Percentiles rank a stretch among this genome's conserved stretches.
Conservation (phyloP, 92 coral and sea anemone species). For the Siderastrea radians region DNA sequence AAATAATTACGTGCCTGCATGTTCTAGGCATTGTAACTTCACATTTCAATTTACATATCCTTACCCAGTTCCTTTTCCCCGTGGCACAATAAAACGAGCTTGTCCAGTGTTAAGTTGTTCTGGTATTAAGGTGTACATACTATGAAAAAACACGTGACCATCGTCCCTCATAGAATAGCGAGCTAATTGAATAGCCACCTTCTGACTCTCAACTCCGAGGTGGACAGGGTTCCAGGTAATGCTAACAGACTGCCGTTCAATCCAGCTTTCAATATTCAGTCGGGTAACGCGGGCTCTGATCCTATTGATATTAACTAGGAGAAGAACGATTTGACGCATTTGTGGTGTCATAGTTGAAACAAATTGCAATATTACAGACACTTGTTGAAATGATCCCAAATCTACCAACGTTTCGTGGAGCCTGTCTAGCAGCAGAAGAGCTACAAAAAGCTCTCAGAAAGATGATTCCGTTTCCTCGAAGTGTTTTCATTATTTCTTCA, state of each 20-base stretch:
- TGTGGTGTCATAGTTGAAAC: neutral
- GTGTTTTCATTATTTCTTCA: no score
- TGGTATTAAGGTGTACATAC: constrained; percentile 12
- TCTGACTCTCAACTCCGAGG: constrained; percentile 26
- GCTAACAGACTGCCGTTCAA: neutral
- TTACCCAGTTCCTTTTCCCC: constrained; percentile 52
- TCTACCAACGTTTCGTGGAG: no score
- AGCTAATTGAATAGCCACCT: constrained; percentile 31
- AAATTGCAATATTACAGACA: no score
- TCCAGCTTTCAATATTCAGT: neutral
- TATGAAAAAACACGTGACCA: constrained; percentile 21
- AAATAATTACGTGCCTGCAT: neutral
- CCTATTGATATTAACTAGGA: constrained; percentile 23
- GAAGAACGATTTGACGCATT: neutral
- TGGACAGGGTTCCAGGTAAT: constrained; percentile 19
- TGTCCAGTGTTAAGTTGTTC: constrained; percentile 35
- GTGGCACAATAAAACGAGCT: constrained; percentile 28
- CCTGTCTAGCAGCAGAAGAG: no score
- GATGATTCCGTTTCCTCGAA: no score
- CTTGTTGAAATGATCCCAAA: no score
- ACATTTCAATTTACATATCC: neutral
- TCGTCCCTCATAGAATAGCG: constrained; percentile 23
- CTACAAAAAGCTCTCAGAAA: no score
- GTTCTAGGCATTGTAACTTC: neutral
- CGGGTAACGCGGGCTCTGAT: constrained; percentile 1